Base-by-base conservation (phyloP, 2,888 invertebrate species). In the Drosophila lacicola region DNA sequence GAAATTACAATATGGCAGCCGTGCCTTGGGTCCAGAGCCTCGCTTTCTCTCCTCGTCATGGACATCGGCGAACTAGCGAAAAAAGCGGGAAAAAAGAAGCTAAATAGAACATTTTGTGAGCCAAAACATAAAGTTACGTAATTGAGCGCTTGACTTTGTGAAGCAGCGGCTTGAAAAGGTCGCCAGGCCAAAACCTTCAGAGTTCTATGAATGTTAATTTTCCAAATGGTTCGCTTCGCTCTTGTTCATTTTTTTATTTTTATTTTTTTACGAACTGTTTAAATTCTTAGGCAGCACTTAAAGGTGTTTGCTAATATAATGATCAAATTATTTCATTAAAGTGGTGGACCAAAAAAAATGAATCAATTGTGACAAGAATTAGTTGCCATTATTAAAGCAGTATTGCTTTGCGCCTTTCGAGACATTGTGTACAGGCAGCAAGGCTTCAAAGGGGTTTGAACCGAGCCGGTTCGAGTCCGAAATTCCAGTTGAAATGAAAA, bases 81-180 rank as follows among this genome's bases (percentile, higher is more conserved):
- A 44, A 25, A 25, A 29, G 8, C 2, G 8, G 8, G 6, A 8
- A 58, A 44, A 57, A 66, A 72, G 14, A 39, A 78, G 78, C 80
- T 86, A 82, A 83, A 83, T 75, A 82, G 68, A 78, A 78, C 60
- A 72, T 69, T 79, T 56, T 66, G 45, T 41, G 64, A 45, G 34
- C 53, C 68, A 66, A 66, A 60, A 70, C 65, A 70, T 70, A 80
- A 80, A 85, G 79, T 76, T 78, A 69, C 49, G 62, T 87, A 82
- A 81, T 87, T 81, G 82, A 81, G 85, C 70, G 73, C 85, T 81
- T 84, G 84, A 78, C 84, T 84, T 71, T 72, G 58, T 51, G 58
- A 45, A 63, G 72, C 65, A 49, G 49, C 49, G 14, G 44, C 46
- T 44, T 49, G 29, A 66, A 74, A 74, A 57, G 67, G 50, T 73